Evolutionary conservation across 2,888 invertebrate genomes (phyloP), one percentile per base, ranked within the genome.

Genomic region (Athripsodes cinereus): DNA sequence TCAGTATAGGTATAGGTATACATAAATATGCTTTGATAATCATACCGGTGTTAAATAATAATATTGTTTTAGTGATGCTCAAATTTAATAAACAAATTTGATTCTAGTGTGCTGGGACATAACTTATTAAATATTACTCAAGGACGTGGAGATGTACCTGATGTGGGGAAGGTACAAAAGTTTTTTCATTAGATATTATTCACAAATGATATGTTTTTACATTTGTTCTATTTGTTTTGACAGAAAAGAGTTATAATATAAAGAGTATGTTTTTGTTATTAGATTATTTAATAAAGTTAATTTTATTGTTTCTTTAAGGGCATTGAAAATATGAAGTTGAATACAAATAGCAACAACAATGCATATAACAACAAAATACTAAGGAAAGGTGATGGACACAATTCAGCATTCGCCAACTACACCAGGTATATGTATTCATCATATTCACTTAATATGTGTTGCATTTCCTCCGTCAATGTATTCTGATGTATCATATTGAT

Each of bases 391-490:
- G 74, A 75, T 55, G 73, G 72, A 53, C 74, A 73, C 16, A 68
- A 74, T 64, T 78, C 78, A 0, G 78, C 78, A 0, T 78, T 78
- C 66, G 78, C 78, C 20, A 74, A 71, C 65, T 78, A 78, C 55
- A 75, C 76, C 74, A 76, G 60, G 61, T 63, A 59, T 44, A 11
- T 48, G 11, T 18, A 19, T 26, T 26, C 5, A 3, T 26, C 3
- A 6, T 26, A 10, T 26, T 26, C 10, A 26, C 26, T 26, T 26
- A 3, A n/a, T n/a, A n/a, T n/a, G n/a, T n/a, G n/a, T n/a, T n/a
- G n/a, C n/a, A n/a, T n/a, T n/a, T n/a, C n/a, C n/a, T n/a, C n/a
- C n/a, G n/a, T n/a, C n/a, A n/a, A n/a, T n/a, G n/a, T n/a, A n/a
- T n/a, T n/a, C n/a, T n/a, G n/a, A n/a, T n/a, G n/a, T n/a, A n/a